Conservation (phyloP, 2,113 vertebrate species). For the Harpagus bidentatus region DNA sequence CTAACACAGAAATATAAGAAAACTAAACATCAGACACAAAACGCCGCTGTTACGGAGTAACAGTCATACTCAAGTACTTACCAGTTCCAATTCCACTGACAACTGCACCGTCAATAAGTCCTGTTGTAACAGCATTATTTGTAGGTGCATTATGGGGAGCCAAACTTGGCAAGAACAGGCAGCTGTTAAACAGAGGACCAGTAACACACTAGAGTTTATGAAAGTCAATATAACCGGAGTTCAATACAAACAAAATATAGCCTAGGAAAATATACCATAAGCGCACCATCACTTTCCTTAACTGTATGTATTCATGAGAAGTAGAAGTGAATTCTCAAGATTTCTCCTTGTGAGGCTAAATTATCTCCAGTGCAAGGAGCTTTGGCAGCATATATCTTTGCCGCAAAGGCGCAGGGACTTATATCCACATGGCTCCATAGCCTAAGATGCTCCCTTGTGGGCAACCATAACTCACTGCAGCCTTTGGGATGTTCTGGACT, state of each 20-base stretch:
- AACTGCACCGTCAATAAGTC: constrained; percentile 88
- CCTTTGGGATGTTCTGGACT: neutral
- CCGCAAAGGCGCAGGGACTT: neutral
- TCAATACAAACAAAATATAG: neutral
- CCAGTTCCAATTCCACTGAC: constrained; percentile 93
- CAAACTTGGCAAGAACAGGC: constrained; percentile 94
- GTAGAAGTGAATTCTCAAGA: neutral
- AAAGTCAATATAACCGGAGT: neutral
- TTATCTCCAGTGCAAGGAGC: neutral
- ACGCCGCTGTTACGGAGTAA: no score
- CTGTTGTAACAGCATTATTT: constrained; percentile 86
- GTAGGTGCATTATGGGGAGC: constrained; percentile 93
- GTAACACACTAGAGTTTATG: neutral
- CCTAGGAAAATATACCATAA: neutral
- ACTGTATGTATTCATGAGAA: neutral
- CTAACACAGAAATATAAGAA: neutral
- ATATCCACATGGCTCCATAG: rapidly evolving
- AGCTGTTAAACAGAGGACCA: constrained; percentile 72
- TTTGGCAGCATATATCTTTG: neutral
- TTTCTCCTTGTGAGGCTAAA: neutral
- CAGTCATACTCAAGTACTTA: constrained; percentile 43
- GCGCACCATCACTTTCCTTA: neutral
- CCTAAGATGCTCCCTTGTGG: neutral
- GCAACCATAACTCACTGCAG: neutral
- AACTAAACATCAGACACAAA: neutral